These are phyloP conservation scores for Halcyon badia DNA, from an alignment of 2,797 vertebrate species.

Conservation along the genomic window DNA sequence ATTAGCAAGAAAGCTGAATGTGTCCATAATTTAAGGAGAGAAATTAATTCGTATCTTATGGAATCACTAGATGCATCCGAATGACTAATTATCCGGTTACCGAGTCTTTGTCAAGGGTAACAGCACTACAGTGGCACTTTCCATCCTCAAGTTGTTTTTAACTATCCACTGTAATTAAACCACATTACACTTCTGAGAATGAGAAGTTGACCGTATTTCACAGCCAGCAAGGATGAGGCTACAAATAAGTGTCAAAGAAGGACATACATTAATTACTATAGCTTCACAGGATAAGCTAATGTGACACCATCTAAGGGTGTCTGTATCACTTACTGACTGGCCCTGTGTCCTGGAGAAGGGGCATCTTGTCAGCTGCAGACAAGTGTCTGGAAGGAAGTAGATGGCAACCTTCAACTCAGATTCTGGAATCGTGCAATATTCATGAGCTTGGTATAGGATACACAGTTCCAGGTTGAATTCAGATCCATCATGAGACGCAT, in stretches of 20 bases:
- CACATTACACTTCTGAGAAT: not conserved
- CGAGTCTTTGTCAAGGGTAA: slow-evolving; percentile 16
- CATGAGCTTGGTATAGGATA: no score
- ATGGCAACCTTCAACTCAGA: not conserved
- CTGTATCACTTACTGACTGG: not conserved
- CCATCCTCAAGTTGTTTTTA: slow-evolving; percentile 39
- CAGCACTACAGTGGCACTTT: not conserved
- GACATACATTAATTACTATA: not conserved
- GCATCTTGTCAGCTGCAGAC: not conserved
- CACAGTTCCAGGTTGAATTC: not conserved
- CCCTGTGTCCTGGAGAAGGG: not conserved
- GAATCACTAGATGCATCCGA: slow-evolving; percentile 11
- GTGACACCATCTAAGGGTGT: not conserved
- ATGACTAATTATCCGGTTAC: not conserved
- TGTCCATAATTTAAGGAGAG: not conserved
- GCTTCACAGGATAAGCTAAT: not conserved
- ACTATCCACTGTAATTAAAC: slow-evolving; percentile 27
- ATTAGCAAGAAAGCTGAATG: slow-evolving; percentile 11
- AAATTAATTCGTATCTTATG: slow-evolving; percentile 22
- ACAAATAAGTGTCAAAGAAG: not conserved
- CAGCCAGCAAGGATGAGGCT: not conserved
- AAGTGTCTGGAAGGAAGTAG: not conserved
- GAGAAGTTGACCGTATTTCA: not conserved
- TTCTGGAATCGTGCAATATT: not conserved
- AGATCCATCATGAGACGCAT: not conserved